These are phyloP conservation scores for Corythornis vintsioides DNA, from an alignment of 2,113 vertebrate genomes.

Conservation along the genomic window DNA sequence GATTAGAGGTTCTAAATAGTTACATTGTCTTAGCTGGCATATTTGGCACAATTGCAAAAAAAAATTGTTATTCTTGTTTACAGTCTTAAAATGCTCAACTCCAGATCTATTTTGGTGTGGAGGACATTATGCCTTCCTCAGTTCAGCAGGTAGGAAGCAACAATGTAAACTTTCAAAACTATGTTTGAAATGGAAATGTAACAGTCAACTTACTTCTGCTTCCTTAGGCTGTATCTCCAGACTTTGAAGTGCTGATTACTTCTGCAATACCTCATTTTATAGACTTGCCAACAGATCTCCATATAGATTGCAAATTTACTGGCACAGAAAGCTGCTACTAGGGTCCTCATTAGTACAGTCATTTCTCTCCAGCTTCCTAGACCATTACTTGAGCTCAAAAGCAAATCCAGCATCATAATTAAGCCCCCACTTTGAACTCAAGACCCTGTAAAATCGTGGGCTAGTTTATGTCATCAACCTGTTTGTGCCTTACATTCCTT, in stretches of 20 bases:
- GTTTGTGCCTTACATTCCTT: constrained; percentile 3
- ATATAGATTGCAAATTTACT: constrained; percentile 55
- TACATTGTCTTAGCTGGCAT: rapidly evolving
- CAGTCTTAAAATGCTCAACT: background rate
- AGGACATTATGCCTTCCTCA: background rate
- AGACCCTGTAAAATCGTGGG: background rate
- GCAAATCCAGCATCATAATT: constrained; percentile 36
- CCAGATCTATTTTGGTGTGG: background rate
- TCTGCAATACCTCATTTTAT: constrained; percentile 39
- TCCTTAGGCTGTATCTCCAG: constrained; percentile 30
- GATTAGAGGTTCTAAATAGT: background rate
- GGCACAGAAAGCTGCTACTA: background rate
- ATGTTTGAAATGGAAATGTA: constrained; percentile 14
- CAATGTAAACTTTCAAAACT: background rate
- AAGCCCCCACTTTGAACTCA: constrained; percentile 32
- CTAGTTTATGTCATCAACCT: constrained; percentile 30
- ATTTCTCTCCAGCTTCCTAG: constrained; percentile 33
- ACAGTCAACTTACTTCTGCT: background rate
- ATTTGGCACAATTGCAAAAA: background rate
- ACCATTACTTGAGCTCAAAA: constrained; percentile 28
- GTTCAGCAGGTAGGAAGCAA: background rate
- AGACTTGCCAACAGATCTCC: constrained; percentile 47
- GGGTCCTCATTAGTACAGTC: constrained; percentile 38
- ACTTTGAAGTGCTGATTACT: constrained; percentile 53
- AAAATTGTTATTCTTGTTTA: background rate